A percentile compares a stretch with the other conserved stretches of the same genome.
These are phyloP conservation scores for Anser cygnoides DNA, from an alignment of 2,113 vertebrate genomes.

Conservation along the genomic window DNA sequence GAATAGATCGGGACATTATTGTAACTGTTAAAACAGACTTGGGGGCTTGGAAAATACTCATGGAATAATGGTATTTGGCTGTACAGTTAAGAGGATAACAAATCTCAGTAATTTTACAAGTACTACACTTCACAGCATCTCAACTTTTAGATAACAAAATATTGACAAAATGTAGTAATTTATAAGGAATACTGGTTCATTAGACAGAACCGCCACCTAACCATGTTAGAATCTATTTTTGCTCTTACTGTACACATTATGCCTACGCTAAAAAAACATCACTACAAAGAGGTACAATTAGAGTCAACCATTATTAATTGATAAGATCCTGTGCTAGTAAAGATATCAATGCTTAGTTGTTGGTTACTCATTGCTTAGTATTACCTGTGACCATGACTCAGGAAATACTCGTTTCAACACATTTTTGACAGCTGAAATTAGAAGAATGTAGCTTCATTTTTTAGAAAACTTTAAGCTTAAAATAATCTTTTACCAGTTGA, in stretches of 20 bases:
- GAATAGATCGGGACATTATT: fast-evolving
- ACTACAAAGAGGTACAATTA: neutral
- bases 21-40: fast-evolving
- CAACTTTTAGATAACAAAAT: neutral
- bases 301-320: neutral
- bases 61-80: fast-evolving
- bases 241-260: neutral
- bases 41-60: neutral
- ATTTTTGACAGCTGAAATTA: neutral
- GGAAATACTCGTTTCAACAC: neutral
- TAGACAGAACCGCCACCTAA: neutral
- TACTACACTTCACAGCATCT: neutral
- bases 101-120: neutral
- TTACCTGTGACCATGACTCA: neutral
- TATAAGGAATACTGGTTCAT: neutral
- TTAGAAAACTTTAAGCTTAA: neutral
- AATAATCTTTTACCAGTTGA: neutral
- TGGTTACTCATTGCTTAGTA: neutral
- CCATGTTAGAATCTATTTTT: neutral
- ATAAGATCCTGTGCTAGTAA: neutral
- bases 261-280: neutral
- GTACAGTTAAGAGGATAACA: neutral
- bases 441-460: neutral
- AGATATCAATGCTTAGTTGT: neutral
- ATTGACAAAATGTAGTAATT: neutral